Conservation (phyloP, 2,113 vertebrate genomes). For the Eira barbara region DNA sequence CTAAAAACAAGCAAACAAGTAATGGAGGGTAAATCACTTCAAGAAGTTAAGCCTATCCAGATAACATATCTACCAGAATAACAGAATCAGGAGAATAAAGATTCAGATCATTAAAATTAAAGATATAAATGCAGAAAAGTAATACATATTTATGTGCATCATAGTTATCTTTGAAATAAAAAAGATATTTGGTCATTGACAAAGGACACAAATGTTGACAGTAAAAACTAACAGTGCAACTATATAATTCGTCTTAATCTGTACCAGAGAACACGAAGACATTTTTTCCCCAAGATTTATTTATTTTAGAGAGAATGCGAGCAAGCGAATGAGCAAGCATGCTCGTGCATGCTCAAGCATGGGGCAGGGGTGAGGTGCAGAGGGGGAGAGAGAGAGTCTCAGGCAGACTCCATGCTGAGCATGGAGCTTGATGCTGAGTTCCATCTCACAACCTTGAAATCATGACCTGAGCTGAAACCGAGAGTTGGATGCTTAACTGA, state of each 20-base stretch:
- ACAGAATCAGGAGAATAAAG: not conserved
- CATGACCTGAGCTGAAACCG: not conserved
- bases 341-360: not conserved
- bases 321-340: too few species aligned
- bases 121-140: not conserved
- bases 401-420: not conserved
- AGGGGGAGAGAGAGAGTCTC: not conserved
- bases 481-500: not conserved
- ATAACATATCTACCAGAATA: not conserved
- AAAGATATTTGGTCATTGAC: not conserved
- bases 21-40: not conserved
- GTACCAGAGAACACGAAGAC: not conserved
- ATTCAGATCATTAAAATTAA: slow-evolving; percentile 1
- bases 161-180: slow-evolving; percentile 17
- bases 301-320: not conserved
- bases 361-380: too few species aligned
- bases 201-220: not conserved
- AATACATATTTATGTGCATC: not conserved
- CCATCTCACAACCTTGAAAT: too few species aligned
- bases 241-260: not conserved
- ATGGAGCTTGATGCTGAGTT: too few species aligned
- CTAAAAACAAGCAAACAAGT: not conserved
- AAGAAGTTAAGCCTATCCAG: not conserved
- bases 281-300: not conserved
- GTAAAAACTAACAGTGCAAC: not conserved